Evolutionary conservation across 2,888 invertebrate species (phyloP).

Genomic region (Morinoia aosen): DNA sequence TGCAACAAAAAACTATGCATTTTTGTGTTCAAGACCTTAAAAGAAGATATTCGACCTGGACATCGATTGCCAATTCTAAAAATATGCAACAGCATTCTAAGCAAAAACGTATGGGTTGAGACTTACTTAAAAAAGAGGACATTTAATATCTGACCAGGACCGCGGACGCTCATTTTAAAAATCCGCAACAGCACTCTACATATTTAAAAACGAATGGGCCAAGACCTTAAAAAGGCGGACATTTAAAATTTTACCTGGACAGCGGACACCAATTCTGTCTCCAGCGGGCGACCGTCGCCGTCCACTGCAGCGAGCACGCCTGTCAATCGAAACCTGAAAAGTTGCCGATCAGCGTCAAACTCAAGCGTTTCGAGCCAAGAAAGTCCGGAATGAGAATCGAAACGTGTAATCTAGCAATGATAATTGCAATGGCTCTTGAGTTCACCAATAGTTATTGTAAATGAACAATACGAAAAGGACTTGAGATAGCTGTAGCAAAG

Average conservation of each 20-base stretch:
- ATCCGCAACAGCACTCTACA: not conserved
- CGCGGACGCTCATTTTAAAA: not conserved
- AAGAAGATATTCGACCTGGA: no score
- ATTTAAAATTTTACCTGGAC: not conserved
- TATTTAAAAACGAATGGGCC: not conserved
- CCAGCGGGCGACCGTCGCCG: slow-evolving; percentile 60
- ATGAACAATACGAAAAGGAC: not conserved
- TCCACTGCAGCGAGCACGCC: slow-evolving; percentile 60
- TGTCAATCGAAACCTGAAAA: not conserved
- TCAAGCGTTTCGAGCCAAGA: not conserved
- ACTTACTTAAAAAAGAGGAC: not conserved
- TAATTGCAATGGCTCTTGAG: not conserved
- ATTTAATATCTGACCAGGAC: not conserved
- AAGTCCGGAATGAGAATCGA: not conserved
- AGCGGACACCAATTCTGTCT: not conserved
- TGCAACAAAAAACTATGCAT: no score
- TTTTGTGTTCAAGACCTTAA: no score
- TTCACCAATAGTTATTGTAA: not conserved
- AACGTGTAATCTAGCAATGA: not conserved
- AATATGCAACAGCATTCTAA: not conserved
- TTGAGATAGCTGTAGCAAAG: not conserved
- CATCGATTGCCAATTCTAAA: no score
- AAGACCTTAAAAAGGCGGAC: not conserved
- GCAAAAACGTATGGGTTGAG: not conserved
- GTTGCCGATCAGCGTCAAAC: not conserved